A percentile compares a stretch with the other conserved stretches of the same genome.
phyloP scores from a whole-genome alignment of 1,140 invertebrate species.

The Drosophila seguyi region DNA sequence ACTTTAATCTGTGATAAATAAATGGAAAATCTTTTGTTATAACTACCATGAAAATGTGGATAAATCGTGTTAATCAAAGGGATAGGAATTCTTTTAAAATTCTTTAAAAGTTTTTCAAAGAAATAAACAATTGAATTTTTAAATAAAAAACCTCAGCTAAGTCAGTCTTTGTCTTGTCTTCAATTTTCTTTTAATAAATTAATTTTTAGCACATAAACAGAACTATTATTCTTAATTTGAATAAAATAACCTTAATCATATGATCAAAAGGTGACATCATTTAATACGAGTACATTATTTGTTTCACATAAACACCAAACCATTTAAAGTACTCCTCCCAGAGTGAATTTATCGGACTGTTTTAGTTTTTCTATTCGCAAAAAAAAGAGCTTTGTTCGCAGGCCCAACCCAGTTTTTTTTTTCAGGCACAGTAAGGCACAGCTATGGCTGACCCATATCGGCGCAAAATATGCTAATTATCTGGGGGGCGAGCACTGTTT shows the following conservation, averaged over 20 bases:
- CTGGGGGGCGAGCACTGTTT: constrained; percentile 21
- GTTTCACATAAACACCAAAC: constrained; percentile 3
- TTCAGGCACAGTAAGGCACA: constrained; percentile 35
- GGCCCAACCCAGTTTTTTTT: constrained; percentile 65
- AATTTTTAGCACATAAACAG: background rate
- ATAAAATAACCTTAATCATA: background rate
- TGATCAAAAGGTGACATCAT: background rate
- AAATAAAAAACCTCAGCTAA: background rate
- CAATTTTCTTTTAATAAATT: background rate
- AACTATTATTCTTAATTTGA: background rate
- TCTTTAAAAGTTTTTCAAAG: background rate
- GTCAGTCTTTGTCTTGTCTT: background rate
- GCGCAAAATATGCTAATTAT: constrained; percentile 81
- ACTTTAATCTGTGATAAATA: constrained; percentile 15
- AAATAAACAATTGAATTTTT: background rate
- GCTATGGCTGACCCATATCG: constrained; percentile 78
- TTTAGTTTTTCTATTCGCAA: constrained; percentile 18
- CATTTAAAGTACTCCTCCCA: constrained; percentile 15
- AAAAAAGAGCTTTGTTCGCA: constrained; percentile 24
- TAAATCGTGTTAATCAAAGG: constrained; percentile 6
- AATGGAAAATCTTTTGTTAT: constrained; percentile 15
- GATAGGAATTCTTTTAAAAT: background rate
- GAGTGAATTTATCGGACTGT: constrained; percentile 23
- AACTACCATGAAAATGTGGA: background rate
- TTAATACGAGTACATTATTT: constrained; percentile 1